Percentiles rank a stretch among this genome's conserved stretches.
Evolutionary conservation across 2,113 vertebrate species (phyloP).

Genomic region (Neopipo cinnamomea): DNA sequence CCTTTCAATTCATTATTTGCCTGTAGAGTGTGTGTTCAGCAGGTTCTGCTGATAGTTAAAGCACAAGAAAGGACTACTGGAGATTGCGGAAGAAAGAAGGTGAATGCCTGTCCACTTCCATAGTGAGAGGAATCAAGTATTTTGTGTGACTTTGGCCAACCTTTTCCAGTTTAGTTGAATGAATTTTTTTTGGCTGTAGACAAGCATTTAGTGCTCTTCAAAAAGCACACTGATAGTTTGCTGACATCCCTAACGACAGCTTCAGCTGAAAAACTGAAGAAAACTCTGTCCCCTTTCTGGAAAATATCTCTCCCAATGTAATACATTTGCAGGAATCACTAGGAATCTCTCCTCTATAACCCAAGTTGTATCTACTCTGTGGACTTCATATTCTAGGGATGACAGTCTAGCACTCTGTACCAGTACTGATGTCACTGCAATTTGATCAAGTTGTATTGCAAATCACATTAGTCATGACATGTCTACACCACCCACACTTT

Average conservation of each 20-base stretch:
- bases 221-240: not conserved
- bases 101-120: not conserved
- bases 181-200: not conserved
- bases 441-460: not conserved
- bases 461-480: not conserved
- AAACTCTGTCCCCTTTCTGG: not conserved
- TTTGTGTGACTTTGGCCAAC: not conserved
- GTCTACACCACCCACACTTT: not conserved
- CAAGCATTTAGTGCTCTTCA: not conserved
- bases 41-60: not conserved
- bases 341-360: not conserved
- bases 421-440: not conserved
- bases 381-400: not conserved
- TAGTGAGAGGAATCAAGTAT: not conserved
- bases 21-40: not conserved
- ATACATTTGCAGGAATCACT: not conserved
- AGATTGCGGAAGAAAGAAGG: not conserved
- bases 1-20: conserved; percentile 2
- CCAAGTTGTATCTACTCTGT: not conserved
- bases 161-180: not conserved
- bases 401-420: not conserved
- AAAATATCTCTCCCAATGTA: not conserved
- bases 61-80: not conserved
- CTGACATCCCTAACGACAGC: not conserved
- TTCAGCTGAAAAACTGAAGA: not conserved